These are phyloP conservation scores for Macaria notata DNA, from an alignment of 2,888 invertebrate species.

Conservation along the genomic window DNA sequence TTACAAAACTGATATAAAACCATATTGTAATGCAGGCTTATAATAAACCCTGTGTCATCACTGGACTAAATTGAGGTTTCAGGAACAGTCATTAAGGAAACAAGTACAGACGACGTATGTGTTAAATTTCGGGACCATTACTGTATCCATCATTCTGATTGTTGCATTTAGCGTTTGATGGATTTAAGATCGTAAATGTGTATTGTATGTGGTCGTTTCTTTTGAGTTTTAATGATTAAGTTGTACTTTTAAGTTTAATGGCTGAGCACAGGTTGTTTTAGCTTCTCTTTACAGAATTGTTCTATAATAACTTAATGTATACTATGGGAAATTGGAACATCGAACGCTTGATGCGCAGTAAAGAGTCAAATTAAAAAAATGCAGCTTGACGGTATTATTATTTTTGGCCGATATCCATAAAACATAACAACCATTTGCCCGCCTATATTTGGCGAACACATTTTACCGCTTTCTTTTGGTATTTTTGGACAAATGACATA, in stretches of 20 bases:
- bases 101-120: slow-evolving; percentile 26
- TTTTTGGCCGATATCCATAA: too few species aligned
- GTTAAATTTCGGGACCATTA: slow-evolving; percentile 17
- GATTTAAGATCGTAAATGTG: slow-evolving; percentile 17
- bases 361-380: too few species aligned
- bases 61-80: slow-evolving; percentile 61
- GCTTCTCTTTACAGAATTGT: too few species aligned
- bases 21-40: slow-evolving; percentile 5
- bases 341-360: too few species aligned
- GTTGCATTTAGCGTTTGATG: slow-evolving; percentile 38
- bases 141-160: slow-evolving; percentile 46
- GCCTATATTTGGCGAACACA: slow-evolving; percentile 2
- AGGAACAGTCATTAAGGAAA: slow-evolving; percentile 59
- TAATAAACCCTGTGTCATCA: slow-evolving; percentile 37
- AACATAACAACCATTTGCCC: neutral
- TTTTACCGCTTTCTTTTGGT: slow-evolving; percentile 29
- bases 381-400: too few species aligned
- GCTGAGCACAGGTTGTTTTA: too few species aligned
- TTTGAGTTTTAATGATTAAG: too few species aligned
- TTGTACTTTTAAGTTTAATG: too few species aligned
- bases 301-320: too few species aligned
- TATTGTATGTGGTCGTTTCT: too few species aligned
- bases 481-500: slow-evolving; percentile 54
- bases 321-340: too few species aligned
- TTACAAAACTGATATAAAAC: slow-evolving; percentile 22